These are phyloP conservation scores for Dipus sagitta DNA, from an alignment of 2,797 vertebrate species.

Conservation along the genomic window DNA sequence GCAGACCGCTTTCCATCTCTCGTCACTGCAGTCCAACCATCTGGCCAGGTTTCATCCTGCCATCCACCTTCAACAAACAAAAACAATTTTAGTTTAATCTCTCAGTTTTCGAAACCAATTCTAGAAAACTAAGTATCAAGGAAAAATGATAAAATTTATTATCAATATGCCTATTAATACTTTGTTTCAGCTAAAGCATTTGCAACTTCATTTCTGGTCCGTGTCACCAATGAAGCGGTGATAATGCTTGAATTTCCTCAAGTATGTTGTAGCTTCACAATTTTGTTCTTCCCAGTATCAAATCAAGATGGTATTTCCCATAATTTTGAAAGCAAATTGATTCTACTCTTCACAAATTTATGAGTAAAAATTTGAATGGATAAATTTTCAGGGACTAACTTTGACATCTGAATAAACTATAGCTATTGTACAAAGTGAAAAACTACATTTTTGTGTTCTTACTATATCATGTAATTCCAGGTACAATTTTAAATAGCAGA, in stretches of 20 bases:
- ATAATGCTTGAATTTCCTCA: not conserved
- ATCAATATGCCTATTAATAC: not conserved
- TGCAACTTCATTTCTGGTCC: not conserved
- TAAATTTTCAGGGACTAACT: slow-evolving; percentile 14
- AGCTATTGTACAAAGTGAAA: not conserved
- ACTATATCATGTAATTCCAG: slow-evolving; percentile 3
- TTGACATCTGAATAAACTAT: not conserved
- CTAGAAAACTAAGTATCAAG: not conserved
- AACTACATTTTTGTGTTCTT: not conserved
- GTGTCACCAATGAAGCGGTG: not conserved
- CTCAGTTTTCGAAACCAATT: not conserved
- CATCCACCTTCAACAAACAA: slow-evolving; percentile 92
- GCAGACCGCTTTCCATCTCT: slow-evolving; percentile 98
- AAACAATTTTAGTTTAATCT: not conserved
- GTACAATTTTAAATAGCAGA: slow-evolving; percentile 35
- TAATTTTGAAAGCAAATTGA: slow-evolving; percentile 13
- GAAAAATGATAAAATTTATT: not conserved
- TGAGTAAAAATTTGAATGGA: not conserved
- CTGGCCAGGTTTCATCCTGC: slow-evolving; percentile 99
- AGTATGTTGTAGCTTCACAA: not conserved
- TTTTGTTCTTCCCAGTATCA: slow-evolving; percentile 5
- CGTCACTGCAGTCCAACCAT: slow-evolving; percentile 98
- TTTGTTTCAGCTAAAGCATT: slow-evolving; percentile 20
- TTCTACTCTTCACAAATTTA: not conserved
- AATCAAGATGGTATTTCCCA: slow-evolving; percentile 45